phyloP scores from a whole-genome alignment of 2,888 invertebrate genomes.

The Callimorpha dominula region DNA sequence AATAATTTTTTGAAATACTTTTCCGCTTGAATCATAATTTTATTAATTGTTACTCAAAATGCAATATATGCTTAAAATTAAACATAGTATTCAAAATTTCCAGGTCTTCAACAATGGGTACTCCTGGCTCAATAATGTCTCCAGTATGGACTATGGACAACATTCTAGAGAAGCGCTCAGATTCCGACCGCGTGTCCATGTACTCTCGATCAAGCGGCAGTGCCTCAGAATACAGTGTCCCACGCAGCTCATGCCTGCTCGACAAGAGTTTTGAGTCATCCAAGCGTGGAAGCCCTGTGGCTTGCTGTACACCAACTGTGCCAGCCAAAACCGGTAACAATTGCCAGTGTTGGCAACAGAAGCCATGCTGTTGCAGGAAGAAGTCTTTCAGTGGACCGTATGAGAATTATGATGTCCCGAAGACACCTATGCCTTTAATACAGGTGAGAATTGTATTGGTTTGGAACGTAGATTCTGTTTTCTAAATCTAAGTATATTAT shows the following conservation, averaged over 20 bases:
- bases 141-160: slow-evolving; percentile 88
- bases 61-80: background rate
- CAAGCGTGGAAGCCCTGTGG: slow-evolving; percentile 76
- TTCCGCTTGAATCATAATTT: no score
- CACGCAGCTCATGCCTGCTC: slow-evolving; percentile 76
- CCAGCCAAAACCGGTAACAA: slow-evolving; percentile 81
- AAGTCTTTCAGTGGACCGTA: slow-evolving; percentile 87
- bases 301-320: slow-evolving; percentile 86
- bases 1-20: no score
- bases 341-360: slow-evolving; percentile 81
- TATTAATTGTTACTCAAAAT: no score
- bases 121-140: slow-evolving; percentile 82
- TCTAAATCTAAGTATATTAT: background rate
- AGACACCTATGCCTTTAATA: slow-evolving; percentile 87
- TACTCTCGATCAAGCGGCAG: slow-evolving; percentile 89
- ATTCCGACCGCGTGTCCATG: slow-evolving; percentile 88
- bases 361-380: slow-evolving; percentile 76
- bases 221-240: slow-evolving; percentile 89
- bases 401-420: slow-evolving; percentile 94
- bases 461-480: background rate
- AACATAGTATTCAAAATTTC: background rate
- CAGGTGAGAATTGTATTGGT: slow-evolving; percentile 61
- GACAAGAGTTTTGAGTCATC: slow-evolving; percentile 85
- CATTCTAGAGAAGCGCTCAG: slow-evolving; percentile 79
- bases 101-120: slow-evolving; percentile 88